Base-by-base conservation (phyloP, 2,888 invertebrate genomes). In the Dryomyza anilis region DNA sequence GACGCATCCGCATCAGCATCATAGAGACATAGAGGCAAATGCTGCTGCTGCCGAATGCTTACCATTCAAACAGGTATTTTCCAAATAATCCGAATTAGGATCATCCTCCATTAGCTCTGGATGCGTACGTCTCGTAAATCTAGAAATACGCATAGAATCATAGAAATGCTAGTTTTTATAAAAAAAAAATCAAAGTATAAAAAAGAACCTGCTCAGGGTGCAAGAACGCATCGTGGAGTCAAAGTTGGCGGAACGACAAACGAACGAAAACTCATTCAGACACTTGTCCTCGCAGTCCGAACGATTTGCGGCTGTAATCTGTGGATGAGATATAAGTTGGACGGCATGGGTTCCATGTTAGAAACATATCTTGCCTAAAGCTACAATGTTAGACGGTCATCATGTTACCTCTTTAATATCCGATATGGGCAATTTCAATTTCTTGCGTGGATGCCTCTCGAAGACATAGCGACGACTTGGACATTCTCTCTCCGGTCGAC, bases 231-330 rank as follows among this genome's bases (percentile, higher is more conserved):
- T 85, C 0, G 89, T 88, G 0, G 91, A 87, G 78, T 95, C 93
- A 76, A 89, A 95, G 0, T 94, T 92, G 0, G 92, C 94, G 0
- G 95, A 94, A 53, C 95, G 89, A 75, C 95, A 95, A 3, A 94
- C 91, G 78, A 95, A 94, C 68, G 91, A 92, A 78, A 93, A 93
- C 81, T 95, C 95, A 76, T 93, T 93, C 67, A 95, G 82, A 78
- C 95, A 95, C 78, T 92, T 92, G 78, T 95, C 94, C 81, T 95
- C 94, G 77, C 95, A 95, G 75, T 95, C 95, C 3, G 92, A 94
- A 67, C 94, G 86, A 81, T 95, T 95, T 3, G 91, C 88, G 0
- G 94, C 93, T 73, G 90, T 91, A 46, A 84, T 83, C 82, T 82
- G 65, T 63, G 45, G 27, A 39, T 12, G 12, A 29, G 6, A 14